A percentile compares a stretch with the other conserved stretches of the same genome.
These are phyloP conservation scores for Protomyctophum bolini DNA, from an alignment of 2,113 vertebrate genomes.

Conservation along the genomic window DNA sequence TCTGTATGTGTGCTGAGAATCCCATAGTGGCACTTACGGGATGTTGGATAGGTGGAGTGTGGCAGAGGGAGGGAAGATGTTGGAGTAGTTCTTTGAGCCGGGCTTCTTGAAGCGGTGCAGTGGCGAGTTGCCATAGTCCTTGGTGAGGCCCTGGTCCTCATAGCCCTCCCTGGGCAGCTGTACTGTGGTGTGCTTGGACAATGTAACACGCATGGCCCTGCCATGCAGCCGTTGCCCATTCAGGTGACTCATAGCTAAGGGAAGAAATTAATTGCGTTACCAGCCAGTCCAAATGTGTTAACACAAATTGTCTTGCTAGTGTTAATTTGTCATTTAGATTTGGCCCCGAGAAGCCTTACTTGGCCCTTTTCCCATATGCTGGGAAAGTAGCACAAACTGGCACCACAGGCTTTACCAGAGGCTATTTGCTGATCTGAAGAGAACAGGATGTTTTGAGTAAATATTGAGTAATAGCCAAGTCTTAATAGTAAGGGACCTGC, in stretches of 20 bases:
- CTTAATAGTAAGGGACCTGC: too few species aligned
- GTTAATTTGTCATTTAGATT: not conserved
- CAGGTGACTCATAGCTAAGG: slow-evolving; percentile 92
- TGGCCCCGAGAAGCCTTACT: not conserved
- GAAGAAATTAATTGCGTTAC: not conserved
- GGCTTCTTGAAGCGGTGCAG: slow-evolving; percentile 98
- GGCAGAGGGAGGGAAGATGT: slow-evolving; percentile 94
- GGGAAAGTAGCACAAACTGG: not conserved
- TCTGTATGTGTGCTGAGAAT: not conserved
- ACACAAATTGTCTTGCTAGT: not conserved
- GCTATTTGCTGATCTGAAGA: not conserved
- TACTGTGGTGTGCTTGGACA: slow-evolving; percentile 95
- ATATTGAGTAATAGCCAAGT: too few species aligned
- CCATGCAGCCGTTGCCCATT: slow-evolving; percentile 94
- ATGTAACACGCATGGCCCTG: slow-evolving; percentile 87
- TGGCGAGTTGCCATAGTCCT: slow-evolving; percentile 91
- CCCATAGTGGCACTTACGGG: slow-evolving; percentile 80
- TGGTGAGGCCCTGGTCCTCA: slow-evolving; percentile 93
- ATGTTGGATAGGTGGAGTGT: slow-evolving; percentile 97
- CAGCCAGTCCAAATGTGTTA: too few species aligned
- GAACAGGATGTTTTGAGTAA: not conserved
- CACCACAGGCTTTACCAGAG: not conserved
- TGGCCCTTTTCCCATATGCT: not conserved
- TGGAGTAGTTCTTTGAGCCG: slow-evolving; percentile 97
- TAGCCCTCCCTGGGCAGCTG: slow-evolving; percentile 92